Base-by-base conservation (phyloP, 2,113 vertebrate species). In the Pelodiscus sinensis region DNA sequence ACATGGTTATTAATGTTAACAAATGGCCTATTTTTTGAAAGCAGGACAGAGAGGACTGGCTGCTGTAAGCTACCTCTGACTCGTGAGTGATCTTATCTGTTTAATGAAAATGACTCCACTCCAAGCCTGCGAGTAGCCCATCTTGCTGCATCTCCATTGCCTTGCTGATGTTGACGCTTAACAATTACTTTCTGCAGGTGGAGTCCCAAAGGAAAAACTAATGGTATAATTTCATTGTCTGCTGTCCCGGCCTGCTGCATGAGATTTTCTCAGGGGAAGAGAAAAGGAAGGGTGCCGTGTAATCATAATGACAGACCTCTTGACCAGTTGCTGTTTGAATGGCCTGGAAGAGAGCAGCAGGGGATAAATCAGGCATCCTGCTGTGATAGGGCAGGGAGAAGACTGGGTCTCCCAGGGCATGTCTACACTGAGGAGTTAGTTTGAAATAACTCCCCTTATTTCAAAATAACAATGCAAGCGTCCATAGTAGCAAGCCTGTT, bases 31-130 rank as follows among this genome's bases (percentile, higher is more conserved):
- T 94, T 88, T 97, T 78, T 0, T 89, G 90, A 92, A 77, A 86
- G 83, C 89, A 44, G 27, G 85, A 90, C 92, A 75, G 92, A 89
- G 81, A 16, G 65, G 75, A 35, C 5, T 90, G 85, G 90, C 91
- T 82, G 93, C 92, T 86, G 31, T 96, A 96, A 94, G 96, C 97
- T 94, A 90, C 94, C 95, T 90, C 94, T 81, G 88, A 97, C 89
- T 89, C 91, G 88, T 56, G 85, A 84, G 65, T 60, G 96, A 97
- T 98, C 96, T 97, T 97, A 97, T 97, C 97, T 97, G 93, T 91
- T 87, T 95, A 94, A 98, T 97, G 96, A 97, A 95, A 97, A 93
- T 84, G 0, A 75, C 94, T 95, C 54, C 15, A 11, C 51, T 88
- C 79, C 79, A 92, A 60, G 85, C 60, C 88, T 51, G 56, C 83